A percentile compares a stretch with the other conserved stretches of the same genome.
These are phyloP conservation scores for Burhinus oedicnemus DNA, from an alignment of 2,113 vertebrate species.

Conservation along the genomic window DNA sequence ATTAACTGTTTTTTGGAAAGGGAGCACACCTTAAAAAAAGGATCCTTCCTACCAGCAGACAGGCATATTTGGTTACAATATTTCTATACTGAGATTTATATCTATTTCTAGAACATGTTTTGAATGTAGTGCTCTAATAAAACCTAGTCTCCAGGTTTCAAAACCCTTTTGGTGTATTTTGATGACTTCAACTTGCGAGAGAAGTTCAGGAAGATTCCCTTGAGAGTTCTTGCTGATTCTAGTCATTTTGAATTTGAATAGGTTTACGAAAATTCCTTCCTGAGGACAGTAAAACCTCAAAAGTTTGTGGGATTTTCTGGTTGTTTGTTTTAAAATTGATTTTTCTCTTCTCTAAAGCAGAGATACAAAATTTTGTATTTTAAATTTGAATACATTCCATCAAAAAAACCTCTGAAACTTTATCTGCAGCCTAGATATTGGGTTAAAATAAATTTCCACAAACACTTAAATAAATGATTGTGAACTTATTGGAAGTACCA, in stretches of 20 bases:
- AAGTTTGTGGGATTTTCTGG: background rate
- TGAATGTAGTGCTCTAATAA: background rate
- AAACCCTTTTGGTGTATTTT: background rate
- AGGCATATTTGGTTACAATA: background rate
- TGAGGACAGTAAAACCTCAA: background rate
- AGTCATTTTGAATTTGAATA: background rate
- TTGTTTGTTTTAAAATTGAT: background rate
- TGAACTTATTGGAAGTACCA: background rate
- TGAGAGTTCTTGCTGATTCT: background rate
- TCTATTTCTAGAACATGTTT: background rate
- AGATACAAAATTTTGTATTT: background rate
- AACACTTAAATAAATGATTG: background rate
- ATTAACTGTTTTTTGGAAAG: background rate
- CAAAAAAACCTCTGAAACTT: background rate
- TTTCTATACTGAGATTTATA: background rate
- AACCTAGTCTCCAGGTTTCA: background rate
- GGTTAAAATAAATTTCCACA: background rate
- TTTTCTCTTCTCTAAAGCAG: background rate
- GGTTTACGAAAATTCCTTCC: background rate
- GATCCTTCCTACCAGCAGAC: background rate
- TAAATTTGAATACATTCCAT: background rate
- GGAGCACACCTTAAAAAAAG: background rate
- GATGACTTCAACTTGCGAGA: background rate
- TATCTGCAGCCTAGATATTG: background rate
- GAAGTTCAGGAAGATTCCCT: background rate